A percentile compares a stretch with the other conserved stretches of the same genome.
These are phyloP conservation scores for Mythimna vitellina DNA, from an alignment of 2,888 invertebrate species.

Conservation along the genomic window DNA sequence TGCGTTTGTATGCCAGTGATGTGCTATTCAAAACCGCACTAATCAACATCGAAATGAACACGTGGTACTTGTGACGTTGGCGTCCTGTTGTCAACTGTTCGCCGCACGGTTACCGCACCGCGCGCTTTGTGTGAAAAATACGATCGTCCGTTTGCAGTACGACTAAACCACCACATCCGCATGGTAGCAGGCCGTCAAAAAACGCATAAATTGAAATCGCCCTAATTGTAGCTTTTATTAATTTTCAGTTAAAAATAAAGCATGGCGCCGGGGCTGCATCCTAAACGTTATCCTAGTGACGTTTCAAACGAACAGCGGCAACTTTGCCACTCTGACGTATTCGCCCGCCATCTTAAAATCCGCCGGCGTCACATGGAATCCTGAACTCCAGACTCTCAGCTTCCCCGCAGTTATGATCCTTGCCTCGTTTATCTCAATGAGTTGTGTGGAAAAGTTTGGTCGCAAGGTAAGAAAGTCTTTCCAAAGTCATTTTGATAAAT, in stretches of 20 bases:
- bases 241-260: constrained; percentile 74
- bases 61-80: too few species aligned
- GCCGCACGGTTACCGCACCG: too few species aligned
- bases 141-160: too few species aligned
- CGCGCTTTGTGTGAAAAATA: too few species aligned
- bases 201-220: too few species aligned
- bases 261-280: constrained; percentile 75
- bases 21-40: too few species aligned
- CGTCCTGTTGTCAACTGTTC: too few species aligned
- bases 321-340: constrained; percentile 76
- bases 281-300: constrained; percentile 69
- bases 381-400: constrained; percentile 79
- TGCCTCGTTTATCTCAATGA: constrained; percentile 76
- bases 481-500: constrained; percentile 62
- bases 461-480: constrained; percentile 77
- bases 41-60: too few species aligned
- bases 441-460: constrained; percentile 79
- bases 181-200: too few species aligned
- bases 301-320: constrained; percentile 74
- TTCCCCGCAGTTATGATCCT: constrained; percentile 81
- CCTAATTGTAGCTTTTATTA: neutral
- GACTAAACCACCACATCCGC: too few species aligned
- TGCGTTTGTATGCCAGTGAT: too few species aligned
- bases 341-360: constrained; percentile 76
- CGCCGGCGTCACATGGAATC: constrained; percentile 77